phyloP scores from a whole-genome alignment of 2,888 invertebrate species.

The Chymomyza procnemis region DNA sequence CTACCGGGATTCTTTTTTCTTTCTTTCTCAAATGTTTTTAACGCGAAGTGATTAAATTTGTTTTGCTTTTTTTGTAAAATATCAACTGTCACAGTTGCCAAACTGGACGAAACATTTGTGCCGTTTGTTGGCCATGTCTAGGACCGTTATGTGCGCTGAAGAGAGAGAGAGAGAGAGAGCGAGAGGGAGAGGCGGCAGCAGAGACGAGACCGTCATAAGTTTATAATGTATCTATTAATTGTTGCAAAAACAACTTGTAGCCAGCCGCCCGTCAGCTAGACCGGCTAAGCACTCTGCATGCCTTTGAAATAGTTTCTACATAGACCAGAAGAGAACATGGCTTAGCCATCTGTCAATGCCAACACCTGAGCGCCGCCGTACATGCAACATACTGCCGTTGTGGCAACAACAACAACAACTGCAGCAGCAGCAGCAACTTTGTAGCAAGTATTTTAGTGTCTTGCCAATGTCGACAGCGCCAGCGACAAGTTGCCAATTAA shows the following conservation, averaged over 20 bases:
- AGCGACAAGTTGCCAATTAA: constrained; percentile 65
- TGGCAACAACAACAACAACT: constrained; percentile 14
- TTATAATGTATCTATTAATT: constrained; percentile 66
- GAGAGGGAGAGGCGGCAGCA: too few species aligned
- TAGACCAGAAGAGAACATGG: constrained; percentile 16
- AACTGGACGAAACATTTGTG: constrained; percentile 21
- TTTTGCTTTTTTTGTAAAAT: too few species aligned
- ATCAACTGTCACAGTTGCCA: constrained; percentile 29
- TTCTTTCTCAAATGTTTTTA: too few species aligned
- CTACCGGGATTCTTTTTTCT: too few species aligned
- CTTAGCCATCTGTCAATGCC: constrained; percentile 58
- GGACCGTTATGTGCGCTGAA: constrained; percentile 45
- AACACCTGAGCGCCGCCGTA: constrained; percentile 37
- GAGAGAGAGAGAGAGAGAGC: not conserved
- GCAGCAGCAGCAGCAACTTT: constrained; percentile 7
- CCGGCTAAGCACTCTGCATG: not conserved
- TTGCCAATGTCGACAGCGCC: constrained; percentile 34
- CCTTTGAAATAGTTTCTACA: not conserved
- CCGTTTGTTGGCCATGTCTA: not conserved
- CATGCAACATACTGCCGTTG: constrained; percentile 8
- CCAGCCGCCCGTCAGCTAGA: constrained; percentile 17
- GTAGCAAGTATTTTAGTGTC: constrained; percentile 21
- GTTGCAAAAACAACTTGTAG: constrained; percentile 37
- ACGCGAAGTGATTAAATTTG: not conserved
- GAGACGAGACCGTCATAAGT: constrained; percentile 36